A percentile compares a stretch with the other conserved stretches of the same genome.
These are phyloP conservation scores for Nephrotoma guestfalica DNA, from an alignment of 2,888 invertebrate genomes.

Conservation along the genomic window DNA sequence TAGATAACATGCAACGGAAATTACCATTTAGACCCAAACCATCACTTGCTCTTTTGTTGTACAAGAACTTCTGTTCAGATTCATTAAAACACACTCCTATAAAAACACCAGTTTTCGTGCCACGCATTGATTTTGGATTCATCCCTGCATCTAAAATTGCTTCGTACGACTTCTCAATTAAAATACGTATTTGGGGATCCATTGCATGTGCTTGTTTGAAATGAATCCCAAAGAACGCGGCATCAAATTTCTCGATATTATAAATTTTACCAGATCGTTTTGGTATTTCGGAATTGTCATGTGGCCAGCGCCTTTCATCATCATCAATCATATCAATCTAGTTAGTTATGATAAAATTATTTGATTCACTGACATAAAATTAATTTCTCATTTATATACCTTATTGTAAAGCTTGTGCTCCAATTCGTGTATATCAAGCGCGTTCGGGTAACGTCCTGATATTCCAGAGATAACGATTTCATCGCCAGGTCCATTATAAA, in stretches of 20 bases:
- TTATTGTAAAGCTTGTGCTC: conserved; percentile 43
- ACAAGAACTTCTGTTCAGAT: conserved; percentile 37
- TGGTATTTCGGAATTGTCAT: conserved; percentile 58
- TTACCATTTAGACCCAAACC: too few species aligned
- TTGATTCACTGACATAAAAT: neutral
- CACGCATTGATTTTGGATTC: conserved; percentile 51
- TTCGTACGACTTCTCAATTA: conserved; percentile 65
- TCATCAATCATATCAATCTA: conserved; percentile 65
- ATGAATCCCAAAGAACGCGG: conserved; percentile 60
- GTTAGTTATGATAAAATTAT: neutral
- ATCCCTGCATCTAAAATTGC: conserved; percentile 60
- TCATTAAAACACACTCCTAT: conserved; percentile 59
- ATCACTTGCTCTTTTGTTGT: too few species aligned
- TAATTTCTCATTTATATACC: conserved; percentile 19
- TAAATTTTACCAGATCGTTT: conserved; percentile 56
- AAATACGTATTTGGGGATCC: conserved; percentile 63
- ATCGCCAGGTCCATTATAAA: conserved; percentile 25
- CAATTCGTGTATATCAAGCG: conserved; percentile 45
- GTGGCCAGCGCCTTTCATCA: conserved; percentile 47
- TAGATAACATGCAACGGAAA: conserved; percentile 55
- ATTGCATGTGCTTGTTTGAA: conserved; percentile 61
- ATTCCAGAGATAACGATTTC: conserved; percentile 44
- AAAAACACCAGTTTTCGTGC: conserved; percentile 56
- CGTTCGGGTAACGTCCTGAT: conserved; percentile 48
- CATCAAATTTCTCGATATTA: conserved; percentile 57